Percentiles rank a stretch among this genome's conserved stretches.
phyloP scores from a whole-genome alignment of 2,797 vertebrate species.

The Chelidonichthys spinosus region DNA sequence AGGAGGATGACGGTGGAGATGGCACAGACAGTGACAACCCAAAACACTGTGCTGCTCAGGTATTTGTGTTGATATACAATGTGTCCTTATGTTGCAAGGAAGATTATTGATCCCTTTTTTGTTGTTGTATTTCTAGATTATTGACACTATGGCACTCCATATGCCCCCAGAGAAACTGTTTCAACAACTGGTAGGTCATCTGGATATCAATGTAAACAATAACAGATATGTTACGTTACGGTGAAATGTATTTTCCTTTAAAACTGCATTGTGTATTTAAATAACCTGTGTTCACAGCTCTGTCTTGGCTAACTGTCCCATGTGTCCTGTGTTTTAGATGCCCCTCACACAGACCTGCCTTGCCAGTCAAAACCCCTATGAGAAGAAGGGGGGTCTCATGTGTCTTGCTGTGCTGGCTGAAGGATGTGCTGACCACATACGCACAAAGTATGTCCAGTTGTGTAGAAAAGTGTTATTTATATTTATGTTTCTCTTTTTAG shows the following conservation, averaged over 20 bases:
- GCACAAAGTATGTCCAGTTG: conserved; percentile 84
- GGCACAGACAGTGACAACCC: conserved; percentile 79
- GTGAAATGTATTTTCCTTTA: background rate
- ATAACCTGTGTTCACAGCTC: background rate
- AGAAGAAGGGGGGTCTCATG: conserved; percentile 91
- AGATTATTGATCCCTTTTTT: background rate
- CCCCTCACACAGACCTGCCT: conserved; percentile 87
- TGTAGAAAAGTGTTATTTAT: background rate
- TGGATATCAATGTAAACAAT: background rate
- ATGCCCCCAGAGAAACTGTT: conserved; percentile 93
- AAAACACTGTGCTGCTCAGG: conserved; percentile 85
- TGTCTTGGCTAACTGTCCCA: background rate
- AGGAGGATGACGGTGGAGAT: conserved; percentile 84
- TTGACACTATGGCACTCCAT: conserved; percentile 91
- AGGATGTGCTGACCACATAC: conserved; percentile 92
- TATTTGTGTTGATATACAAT: conserved; percentile 20
- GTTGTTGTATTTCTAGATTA: conserved; percentile 80
- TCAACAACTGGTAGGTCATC: conserved; percentile 85
- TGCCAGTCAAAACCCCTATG: conserved; percentile 84
- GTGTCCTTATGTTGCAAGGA: background rate
- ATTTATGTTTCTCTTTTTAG: background rate
- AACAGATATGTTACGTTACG: background rate
- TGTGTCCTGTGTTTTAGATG: conserved; percentile 75
- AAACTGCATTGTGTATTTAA: background rate
- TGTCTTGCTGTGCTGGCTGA: conserved; percentile 92